These are phyloP conservation scores for Pemphredon lugubris DNA, from an alignment of 2,888 invertebrate genomes.

Conservation along the genomic window DNA sequence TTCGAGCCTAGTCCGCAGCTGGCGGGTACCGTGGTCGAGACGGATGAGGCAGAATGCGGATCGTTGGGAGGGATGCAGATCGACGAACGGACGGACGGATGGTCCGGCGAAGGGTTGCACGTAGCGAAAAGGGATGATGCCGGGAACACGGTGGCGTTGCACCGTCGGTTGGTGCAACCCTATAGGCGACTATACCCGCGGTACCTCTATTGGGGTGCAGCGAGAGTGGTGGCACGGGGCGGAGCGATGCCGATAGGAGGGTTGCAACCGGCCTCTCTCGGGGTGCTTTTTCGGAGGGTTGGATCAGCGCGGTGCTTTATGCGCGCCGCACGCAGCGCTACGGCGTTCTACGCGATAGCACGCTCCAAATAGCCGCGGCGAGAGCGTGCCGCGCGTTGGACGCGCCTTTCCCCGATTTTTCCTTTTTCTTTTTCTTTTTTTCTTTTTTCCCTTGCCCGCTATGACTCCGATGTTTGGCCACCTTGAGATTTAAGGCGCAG, in stretches of 20 bases:
- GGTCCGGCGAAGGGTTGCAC: conserved; percentile 54
- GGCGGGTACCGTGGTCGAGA: conserved; percentile 46
- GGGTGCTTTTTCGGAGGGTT: conserved; percentile 76
- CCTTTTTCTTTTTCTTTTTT: too few species aligned
- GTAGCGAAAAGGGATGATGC: conserved; percentile 53
- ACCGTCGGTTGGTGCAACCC: conserved; percentile 58
- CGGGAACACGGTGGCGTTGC: conserved; percentile 50
- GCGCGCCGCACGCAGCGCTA: conserved; percentile 63
- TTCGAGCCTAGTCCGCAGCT: conserved; percentile 56
- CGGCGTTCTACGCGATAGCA: background rate
- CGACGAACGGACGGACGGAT: conserved; percentile 43
- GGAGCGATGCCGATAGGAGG: conserved; percentile 78
- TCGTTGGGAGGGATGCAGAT: conserved; percentile 55
- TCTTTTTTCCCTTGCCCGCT: background rate
- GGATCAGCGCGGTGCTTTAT: conserved; percentile 74
- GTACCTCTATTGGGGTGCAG: conserved; percentile 58
- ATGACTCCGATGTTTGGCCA: background rate
- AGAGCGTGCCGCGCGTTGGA: conserved; percentile 19
- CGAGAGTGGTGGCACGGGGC: conserved; percentile 75
- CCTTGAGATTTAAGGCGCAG: background rate
- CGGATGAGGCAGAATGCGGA: conserved; percentile 58
- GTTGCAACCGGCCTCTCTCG: conserved; percentile 75
- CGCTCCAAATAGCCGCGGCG: conserved; percentile 16
- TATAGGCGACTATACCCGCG: conserved; percentile 61
- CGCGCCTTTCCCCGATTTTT: background rate